Evolutionary conservation across 2,888 invertebrate genomes (phyloP), one percentile per base, ranked within the genome.

Genomic region (Diarsia mendica): DNA sequence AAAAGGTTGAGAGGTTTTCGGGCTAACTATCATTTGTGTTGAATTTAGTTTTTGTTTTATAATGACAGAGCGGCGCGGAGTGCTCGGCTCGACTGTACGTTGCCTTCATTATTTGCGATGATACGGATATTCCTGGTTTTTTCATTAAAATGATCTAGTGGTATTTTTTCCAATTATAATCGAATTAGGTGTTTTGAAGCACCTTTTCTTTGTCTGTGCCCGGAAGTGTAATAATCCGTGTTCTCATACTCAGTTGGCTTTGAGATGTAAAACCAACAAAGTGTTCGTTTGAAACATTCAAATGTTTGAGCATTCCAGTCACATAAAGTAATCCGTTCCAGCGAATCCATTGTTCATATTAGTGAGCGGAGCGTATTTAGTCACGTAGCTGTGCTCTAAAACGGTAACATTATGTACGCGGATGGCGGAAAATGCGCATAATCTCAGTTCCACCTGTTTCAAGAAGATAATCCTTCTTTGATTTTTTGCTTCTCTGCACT

Each of bases 21-120:
- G 79, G 63, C 75, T 84, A 83, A 81, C 83, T 82, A 86, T 80
- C 86, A 85, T 89, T 91, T 90, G 89, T 84, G 88, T 88, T 64
- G 87, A 89, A 90, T 90, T 92, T 90, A 85, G 78, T 88, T 87
- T 89, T 90, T 92, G 89, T 92, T 90, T 87, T 89, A 89, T 95
- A 95, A 95, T 95, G 90, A 95, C 90, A 95, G 92, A 92, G 93
- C 92, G 92, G 93, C 88, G 88, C 80, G 83, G 90, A 91, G 87
- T 89, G 83, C 89, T 90, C 90, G 88, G 84, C 89, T 92, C 89
- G 89, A 91, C 89, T 89, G 89, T 89, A 87, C 87, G 90, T 91
- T 89, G 90, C 88, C 90, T 91, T 95, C 95, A 95, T 96, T 96
- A 96, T 95, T 94, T 93, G 94, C 92, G 93, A 95, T 96, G 96